Evolutionary conservation across 2,888 invertebrate genomes (phyloP).

Genomic region (Bugula neritina): DNA sequence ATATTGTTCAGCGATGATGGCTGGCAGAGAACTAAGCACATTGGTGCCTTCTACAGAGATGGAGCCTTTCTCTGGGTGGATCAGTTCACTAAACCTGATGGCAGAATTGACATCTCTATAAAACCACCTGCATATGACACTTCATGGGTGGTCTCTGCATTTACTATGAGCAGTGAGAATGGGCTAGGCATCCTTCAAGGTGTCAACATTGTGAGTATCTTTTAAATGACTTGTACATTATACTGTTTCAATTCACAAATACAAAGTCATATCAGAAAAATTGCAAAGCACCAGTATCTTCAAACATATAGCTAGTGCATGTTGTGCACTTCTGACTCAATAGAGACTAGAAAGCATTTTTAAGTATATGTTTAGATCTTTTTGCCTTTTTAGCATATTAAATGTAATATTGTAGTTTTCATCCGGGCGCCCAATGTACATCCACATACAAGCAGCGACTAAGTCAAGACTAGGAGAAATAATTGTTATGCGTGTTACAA

Average conservation of each 20-base stretch:
- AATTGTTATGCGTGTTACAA: constrained; percentile 80
- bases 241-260: too few relatives aligned
- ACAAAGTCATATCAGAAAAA: too few relatives aligned
- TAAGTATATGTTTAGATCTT: too few relatives aligned
- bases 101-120: constrained; percentile 48
- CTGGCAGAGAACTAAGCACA: constrained; percentile 18
- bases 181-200: constrained; percentile 81
- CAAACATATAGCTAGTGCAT: too few relatives aligned
- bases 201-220: constrained; percentile 64
- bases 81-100: constrained; percentile 40
- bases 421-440: constrained; percentile 88
- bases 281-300: too few relatives aligned
- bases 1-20: neutral
- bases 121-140: constrained; percentile 49
- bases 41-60: constrained; percentile 29
- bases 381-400: too few relatives aligned
- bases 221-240: neutral
- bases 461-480: constrained; percentile 83
- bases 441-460: constrained; percentile 84
- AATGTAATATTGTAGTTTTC: constrained; percentile 68
- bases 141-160: constrained; percentile 82
- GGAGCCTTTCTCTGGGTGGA: constrained; percentile 30
- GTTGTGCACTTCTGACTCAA: too few relatives aligned
- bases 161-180: constrained; percentile 76
- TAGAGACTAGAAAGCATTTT: too few relatives aligned